Evolutionary conservation across 2,113 vertebrate species (phyloP), one percentile per base, ranked within the genome.

Genomic region (Columba livia): DNA sequence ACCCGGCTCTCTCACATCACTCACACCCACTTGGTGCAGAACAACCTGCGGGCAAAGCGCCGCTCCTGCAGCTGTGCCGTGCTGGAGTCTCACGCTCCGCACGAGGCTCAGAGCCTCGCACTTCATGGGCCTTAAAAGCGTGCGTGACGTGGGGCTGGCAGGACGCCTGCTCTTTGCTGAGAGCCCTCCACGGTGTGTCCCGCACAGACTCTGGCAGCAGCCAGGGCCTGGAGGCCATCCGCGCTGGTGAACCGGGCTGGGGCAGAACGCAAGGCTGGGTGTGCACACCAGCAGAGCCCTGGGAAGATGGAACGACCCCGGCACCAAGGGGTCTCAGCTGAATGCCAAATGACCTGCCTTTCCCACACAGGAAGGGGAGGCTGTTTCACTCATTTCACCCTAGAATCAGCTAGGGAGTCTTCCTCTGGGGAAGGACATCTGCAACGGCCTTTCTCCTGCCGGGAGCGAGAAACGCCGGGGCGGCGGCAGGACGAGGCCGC

Each of bases 181-280:
- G 44, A 25, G 56, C 12, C 1, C 36, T 20, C 32, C 29, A 5
- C 0, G 18, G 26, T 5, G 38, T 16, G 51, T 48, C 61, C 66
- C 18, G 50, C 61, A 51, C 25, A 21, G 61, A 32, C 11, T 38
- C n/a, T 57, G 44, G 79, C 31, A 60, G 74, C 26, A 69, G 66
- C 47, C 12, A 4, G 48, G 65, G 40, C 66, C 2, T 40, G 51
- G 61, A 56, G 73, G 48, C 5, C 13, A 47, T 13, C 54, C 11
- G 34, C 0, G 2, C 50, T 34, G 5, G 0, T 4, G 34, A 34
- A 15, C 32, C 2, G 42, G n/a, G 13, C n/a, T 10, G 61, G 10
- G 5, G 77, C 3, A 8, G 50, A 77, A 38, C 3, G 5, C 15
- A 13, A 15, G 50, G 58, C 57, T n/a, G 5, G 8, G 29, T 24